A percentile compares a stretch with the other conserved stretches of the same genome.
These are phyloP conservation scores for Cherax destructor DNA, from an alignment of 1,140 invertebrate genomes.

Conservation along the genomic window DNA sequence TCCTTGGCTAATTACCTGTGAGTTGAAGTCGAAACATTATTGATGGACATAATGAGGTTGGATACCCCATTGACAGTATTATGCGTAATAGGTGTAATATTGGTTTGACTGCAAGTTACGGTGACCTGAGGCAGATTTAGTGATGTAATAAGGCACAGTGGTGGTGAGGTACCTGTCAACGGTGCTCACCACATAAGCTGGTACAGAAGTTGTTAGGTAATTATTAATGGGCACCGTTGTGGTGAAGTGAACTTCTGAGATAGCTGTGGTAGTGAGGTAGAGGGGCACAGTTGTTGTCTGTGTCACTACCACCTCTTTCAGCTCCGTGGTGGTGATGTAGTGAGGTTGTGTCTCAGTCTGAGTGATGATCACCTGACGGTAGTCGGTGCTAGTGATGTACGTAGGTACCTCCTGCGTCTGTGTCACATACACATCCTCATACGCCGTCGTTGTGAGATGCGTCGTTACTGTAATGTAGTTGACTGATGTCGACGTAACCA, in stretches of 20 bases:
- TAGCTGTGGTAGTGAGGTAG: slow-evolving; percentile 53
- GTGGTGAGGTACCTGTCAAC: slow-evolving; percentile 47
- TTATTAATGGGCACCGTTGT: slow-evolving; percentile 46
- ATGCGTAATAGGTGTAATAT: neutral
- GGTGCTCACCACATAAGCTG: slow-evolving; percentile 40
- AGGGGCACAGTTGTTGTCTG: slow-evolving; percentile 61
- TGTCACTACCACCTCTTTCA: slow-evolving; percentile 46
- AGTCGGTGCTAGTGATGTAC: slow-evolving; percentile 44
- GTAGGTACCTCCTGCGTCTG: slow-evolving; percentile 43
- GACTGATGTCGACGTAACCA: slow-evolving; percentile 29
- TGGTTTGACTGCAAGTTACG: neutral
- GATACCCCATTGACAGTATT: no score
- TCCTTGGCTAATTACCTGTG: no score
- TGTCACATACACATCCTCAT: slow-evolving; percentile 51
- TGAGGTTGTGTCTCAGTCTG: slow-evolving; percentile 46
- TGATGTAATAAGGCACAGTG: slow-evolving; percentile 36
- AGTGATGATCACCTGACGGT: slow-evolving; percentile 46
- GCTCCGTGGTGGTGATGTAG: slow-evolving; percentile 52
- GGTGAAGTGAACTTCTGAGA: slow-evolving; percentile 47
- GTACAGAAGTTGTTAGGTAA: slow-evolving; percentile 54
- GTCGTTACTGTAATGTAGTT: slow-evolving; percentile 47
- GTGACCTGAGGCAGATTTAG: slow-evolving; percentile 28
- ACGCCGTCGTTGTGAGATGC: slow-evolving; percentile 14
- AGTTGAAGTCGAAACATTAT: no score
- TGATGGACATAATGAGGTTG: no score